These are phyloP conservation scores for Tetrapedia diversipes DNA, from an alignment of 2,888 invertebrate genomes.

Conservation along the genomic window DNA sequence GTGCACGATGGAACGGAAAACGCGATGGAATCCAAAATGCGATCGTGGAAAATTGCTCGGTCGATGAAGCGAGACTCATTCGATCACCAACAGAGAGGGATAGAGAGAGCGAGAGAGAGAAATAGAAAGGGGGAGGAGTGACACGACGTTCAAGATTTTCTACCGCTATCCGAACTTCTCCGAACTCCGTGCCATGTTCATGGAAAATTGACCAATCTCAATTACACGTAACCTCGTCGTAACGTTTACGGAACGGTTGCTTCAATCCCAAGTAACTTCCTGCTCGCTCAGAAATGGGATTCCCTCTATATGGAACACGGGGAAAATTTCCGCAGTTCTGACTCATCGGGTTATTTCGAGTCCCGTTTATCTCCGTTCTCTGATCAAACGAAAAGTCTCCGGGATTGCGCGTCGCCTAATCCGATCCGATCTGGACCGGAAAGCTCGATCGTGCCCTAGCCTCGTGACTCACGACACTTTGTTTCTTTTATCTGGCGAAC, in stretches of 20 bases:
- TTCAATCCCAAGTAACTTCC: background rate
- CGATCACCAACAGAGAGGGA: slow-evolving; percentile 41
- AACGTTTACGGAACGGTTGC: slow-evolving; percentile 21
- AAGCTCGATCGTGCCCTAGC: slow-evolving; percentile 42
- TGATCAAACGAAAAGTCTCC: slow-evolving; percentile 38
- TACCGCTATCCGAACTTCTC: slow-evolving; percentile 23
- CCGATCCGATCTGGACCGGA: slow-evolving; percentile 52
- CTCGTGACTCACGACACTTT: slow-evolving; percentile 64
- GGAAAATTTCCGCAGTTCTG: slow-evolving; percentile 41
- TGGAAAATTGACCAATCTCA: slow-evolving; percentile 41
- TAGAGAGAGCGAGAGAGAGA: too few relatives aligned
- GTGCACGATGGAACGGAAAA: slow-evolving; percentile 44
- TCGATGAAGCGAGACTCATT: slow-evolving; percentile 35
- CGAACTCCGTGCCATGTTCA: slow-evolving; percentile 19
- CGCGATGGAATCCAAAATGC: slow-evolving; percentile 43
- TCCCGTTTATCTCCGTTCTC: slow-evolving; percentile 41
- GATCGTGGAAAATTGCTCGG: slow-evolving; percentile 46
- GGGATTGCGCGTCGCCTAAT: slow-evolving; percentile 33
- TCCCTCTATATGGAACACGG: background rate
- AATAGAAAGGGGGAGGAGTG: slow-evolving; percentile 13
- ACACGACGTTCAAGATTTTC: slow-evolving; percentile 25
- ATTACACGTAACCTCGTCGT: slow-evolving; percentile 27
- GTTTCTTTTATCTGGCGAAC: slow-evolving; percentile 54
- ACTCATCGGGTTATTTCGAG: slow-evolving; percentile 38
- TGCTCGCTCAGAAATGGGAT: slow-evolving; percentile 6